Conservation (phyloP, 2,113 vertebrate species). For the Lampris megalopsis region DNA sequence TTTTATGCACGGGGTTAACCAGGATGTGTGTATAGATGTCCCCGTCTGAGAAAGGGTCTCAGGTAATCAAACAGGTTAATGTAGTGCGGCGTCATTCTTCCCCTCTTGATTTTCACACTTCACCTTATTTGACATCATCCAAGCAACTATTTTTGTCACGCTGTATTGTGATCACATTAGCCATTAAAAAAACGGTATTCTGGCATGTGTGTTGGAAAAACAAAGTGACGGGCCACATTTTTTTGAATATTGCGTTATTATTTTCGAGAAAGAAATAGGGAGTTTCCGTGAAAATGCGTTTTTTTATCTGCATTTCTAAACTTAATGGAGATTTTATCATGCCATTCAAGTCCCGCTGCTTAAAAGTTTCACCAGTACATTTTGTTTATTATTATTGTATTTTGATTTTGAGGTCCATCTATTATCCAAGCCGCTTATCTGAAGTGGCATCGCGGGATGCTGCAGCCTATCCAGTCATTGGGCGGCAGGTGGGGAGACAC, state of each 20-base stretch:
- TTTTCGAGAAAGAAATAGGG: too few relatives aligned
- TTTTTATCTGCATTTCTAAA: neutral
- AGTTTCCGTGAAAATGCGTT: too few relatives aligned
- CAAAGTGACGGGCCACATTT: too few relatives aligned
- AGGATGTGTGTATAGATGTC: conserved; percentile 59
- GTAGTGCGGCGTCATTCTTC: conserved; percentile 67
- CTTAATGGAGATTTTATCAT: neutral
- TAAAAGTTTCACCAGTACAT: neutral
- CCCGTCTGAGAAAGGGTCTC: conserved; percentile 66
- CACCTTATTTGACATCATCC: conserved; percentile 34
- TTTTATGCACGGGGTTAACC: conserved; percentile 54
- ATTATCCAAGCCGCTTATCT: too few relatives aligned
- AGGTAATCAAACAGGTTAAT: conserved; percentile 73
- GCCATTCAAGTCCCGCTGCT: neutral
- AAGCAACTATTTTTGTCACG: neutral
- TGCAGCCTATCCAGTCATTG: too few relatives aligned
- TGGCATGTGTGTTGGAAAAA: too few relatives aligned
- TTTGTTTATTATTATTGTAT: neutral
- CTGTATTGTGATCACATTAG: too few relatives aligned
- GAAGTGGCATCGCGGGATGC: too few relatives aligned
- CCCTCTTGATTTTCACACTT: conserved; percentile 49
- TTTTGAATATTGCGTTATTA: too few relatives aligned
- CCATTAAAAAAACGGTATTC: too few relatives aligned
- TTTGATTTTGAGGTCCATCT: too few relatives aligned
- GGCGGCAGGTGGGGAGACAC: too few relatives aligned